Evolutionary conservation across 2,888 invertebrate species (phyloP).

Genomic region (Mythimna pallens): DNA sequence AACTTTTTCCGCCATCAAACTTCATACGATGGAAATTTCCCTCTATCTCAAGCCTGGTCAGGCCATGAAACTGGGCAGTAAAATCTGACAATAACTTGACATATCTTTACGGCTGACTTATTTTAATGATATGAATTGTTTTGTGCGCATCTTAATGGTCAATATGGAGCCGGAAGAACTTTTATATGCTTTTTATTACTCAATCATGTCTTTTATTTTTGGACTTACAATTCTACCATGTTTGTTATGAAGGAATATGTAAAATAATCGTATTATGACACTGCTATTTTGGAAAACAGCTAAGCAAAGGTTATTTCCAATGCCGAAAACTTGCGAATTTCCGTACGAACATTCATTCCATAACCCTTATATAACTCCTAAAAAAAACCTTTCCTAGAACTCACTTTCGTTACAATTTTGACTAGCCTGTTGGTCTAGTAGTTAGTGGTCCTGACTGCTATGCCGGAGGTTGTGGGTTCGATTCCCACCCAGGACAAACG

Average conservation of each 20-base stretch:
- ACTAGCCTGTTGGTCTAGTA: too few species aligned
- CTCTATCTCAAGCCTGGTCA: slow-evolving; percentile 11
- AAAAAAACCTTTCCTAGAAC: too few species aligned
- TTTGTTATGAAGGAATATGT: background rate
- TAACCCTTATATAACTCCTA: too few species aligned
- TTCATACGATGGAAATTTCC: slow-evolving; percentile 27
- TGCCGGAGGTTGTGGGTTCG: too few species aligned
- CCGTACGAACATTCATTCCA: too few species aligned
- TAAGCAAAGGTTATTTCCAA: background rate
- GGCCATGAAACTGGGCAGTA: slow-evolving; percentile 36
- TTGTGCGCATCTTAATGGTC: slow-evolving; percentile 39
- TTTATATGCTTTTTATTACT: slow-evolving; percentile 50
- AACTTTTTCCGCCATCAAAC: slow-evolving; percentile 16
- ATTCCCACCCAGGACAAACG: too few species aligned
- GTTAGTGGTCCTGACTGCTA: too few species aligned
- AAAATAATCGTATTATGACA: background rate
- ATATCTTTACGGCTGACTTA: slow-evolving; percentile 52
- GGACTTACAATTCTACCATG: background rate
- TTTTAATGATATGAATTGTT: slow-evolving; percentile 57
- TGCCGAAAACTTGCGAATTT: background rate
- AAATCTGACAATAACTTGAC: slow-evolving; percentile 51
- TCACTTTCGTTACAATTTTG: too few species aligned
- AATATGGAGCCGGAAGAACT: slow-evolving; percentile 38
- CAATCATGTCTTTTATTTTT: slow-evolving; percentile 41
- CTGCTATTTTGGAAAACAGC: background rate